Evolutionary conservation across 2,113 vertebrate genomes (phyloP), one percentile per base, ranked within the genome.

Genomic region (Amia ocellicauda): DNA sequence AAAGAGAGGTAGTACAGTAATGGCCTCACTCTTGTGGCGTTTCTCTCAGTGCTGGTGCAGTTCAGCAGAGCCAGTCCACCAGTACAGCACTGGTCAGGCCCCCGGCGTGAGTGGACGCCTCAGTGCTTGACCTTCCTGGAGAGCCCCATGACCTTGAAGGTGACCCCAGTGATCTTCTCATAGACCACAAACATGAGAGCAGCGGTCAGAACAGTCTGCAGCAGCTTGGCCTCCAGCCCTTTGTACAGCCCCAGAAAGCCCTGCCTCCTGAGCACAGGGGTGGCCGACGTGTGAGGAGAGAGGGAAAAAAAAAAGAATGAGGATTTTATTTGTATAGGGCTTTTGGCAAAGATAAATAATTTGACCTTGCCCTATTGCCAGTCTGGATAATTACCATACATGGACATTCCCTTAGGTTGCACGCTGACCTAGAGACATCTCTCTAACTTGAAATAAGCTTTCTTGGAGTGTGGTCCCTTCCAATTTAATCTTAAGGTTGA

Each of bases 131-230:
- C 68, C 31, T 83, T 85, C 68, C 63, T 74, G 50, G 81, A 84
- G 42, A 90, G 57, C 41, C 87, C 83, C 90, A 91, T 90, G 64
- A 89, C 63, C 72, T 64, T 88, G 70, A 91, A 91, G 26, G 87
- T 91, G 8, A 76, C 81, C 0, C 79, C 61, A 0, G 85, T 72
- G 59, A 91, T 88, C 79, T 91, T 91, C 76, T 91, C 90, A 2
- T 91, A 91, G 50, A 91, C 78, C 2, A 91, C 85, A 20, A 91
- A 91, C 90, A 91, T 91, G 67, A 91, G 89, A 3, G 88, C 89
- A 0, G 90, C 87, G 0, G 90, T 90, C 70, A 91, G 78, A 4
- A 91, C 86, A 0, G 89, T 91, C 84, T 91, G 90, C 1, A 91
- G 83, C 51, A 91, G 76, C 70, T 91, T 91, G 45, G 90, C 89